Evolutionary conservation across 2,888 invertebrate species (phyloP), one percentile per base, ranked within the genome.

Genomic region (Myathropa florea): DNA sequence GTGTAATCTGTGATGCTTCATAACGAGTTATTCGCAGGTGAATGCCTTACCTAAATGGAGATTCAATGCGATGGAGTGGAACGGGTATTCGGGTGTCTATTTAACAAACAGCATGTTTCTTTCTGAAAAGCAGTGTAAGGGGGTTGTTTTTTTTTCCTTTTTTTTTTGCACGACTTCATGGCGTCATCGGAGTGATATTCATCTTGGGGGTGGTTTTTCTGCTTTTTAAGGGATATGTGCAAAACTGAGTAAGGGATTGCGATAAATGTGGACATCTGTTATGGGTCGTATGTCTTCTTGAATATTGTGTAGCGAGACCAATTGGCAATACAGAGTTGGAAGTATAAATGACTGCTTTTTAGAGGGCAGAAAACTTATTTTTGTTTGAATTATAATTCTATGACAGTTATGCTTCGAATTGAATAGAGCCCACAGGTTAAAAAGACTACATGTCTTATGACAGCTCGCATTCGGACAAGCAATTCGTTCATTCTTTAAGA

Each of bases 31-130:
- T 71, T 70, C 60, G 26, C 60, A 71, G 53, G 65, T 71, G 71
- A 82, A 82, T 76, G 59, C 60, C 46, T 70, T 70, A 23, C 30
- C 70, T 76, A 57, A 18, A 55, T 61, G 67, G 36, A 63, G 67
- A 39, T 73, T n/a, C 46, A 67, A 73, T 36, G 60, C 23, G 36
- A 70, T 64, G 46, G 33, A 57, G 39, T 39, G 39, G 39, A 39
- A 39, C 39, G 39, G 12, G 39, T 39, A 39, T 46, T 46, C 18
- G 18, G 53, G 53, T 4, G 63, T 63, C 63, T 65, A 61, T 72
- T 14, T 61, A 61, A 28, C 60, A 72, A 61, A 61, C 60, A 72
- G 46, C 39, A 60, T 24, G 30, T 70, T 59, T 70, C n/a, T 36
- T 59, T 39, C 1, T 4, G 36, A n/a, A 39, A 4, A 39, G 9